Base-by-base conservation (phyloP, 2,888 invertebrate genomes). In the Clepsis dumicolana region DNA sequence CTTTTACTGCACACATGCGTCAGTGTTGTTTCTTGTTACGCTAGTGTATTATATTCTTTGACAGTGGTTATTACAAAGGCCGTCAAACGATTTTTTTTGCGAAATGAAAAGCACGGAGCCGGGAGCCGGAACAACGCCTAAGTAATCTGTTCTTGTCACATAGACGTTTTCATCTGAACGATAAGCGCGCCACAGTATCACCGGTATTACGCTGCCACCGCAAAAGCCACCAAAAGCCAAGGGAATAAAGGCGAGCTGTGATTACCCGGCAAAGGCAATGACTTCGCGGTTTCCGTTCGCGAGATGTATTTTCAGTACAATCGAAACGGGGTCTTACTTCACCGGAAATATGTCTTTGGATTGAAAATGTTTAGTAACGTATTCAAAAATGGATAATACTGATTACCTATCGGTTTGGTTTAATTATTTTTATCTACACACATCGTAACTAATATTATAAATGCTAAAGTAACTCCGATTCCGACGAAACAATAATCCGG, bases 131-230 rank as follows among this genome's bases (percentile, higher is more conserved):
- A 32, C 56, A 32, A 14, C 10, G 8, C 44, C 29, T 4, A n/a
- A 44, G 68, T 64, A 64, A 69, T 69, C 69, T 69, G 64, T 69
- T 59, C 69, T 29, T 64, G 69, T 69, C 69, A 69, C 64, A 35
- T 64, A 56, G 69, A 64, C 69, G 29, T 29, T 64, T 41, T 54
- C 50, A 65, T 35, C 21, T 24, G 41, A 18, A 16, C 50, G 59
- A 59, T 50, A 29, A 21, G 18, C 27, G 10, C 24, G 24, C 50
- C 1, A 14, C 8, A 50, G 24, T 50, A 12, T 12, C 24, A 3
- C 50, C 0, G 24, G n/a, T n/a, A n/a, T n/a, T n/a, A n/a, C n/a
- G 21, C 24, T 14, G 50, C 24, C 21, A 14, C 14, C 16, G 50
- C 50, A 50, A 25, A 24, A 50, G 24, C 21, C 0, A 14, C 24